Conservation (phyloP, 2,888 invertebrate genomes). For the Megamerina dolium region DNA sequence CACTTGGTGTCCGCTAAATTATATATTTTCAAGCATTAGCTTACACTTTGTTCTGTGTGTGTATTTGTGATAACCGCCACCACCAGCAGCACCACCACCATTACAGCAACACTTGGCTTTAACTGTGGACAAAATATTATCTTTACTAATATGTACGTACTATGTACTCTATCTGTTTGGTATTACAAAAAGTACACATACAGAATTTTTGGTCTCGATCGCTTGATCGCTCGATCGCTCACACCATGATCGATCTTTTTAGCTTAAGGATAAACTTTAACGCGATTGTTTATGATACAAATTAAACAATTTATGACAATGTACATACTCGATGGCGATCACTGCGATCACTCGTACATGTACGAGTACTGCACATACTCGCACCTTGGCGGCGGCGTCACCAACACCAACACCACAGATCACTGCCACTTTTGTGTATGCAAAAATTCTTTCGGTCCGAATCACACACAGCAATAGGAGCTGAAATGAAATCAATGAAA, state of each 20-base stretch:
- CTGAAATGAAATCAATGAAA: not conserved
- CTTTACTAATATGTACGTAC: too few species aligned
- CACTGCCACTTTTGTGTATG: too few species aligned
- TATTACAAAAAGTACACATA: not conserved
- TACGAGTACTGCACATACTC: not conserved
- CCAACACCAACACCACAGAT: not conserved
- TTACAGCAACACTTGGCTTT: too few species aligned
- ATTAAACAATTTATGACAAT: slow-evolving; percentile 51
- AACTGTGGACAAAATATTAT: slow-evolving; percentile 12
- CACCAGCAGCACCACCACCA: too few species aligned
- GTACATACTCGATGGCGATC: slow-evolving; percentile 8
- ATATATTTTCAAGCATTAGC: slow-evolving; percentile 48
- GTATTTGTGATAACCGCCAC: too few species aligned
- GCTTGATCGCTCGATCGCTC: slow-evolving; percentile 21
- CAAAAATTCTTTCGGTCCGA: too few species aligned
- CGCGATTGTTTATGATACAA: slow-evolving; percentile 51
- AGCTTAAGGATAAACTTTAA: slow-evolving; percentile 47
- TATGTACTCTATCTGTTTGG: too few species aligned
- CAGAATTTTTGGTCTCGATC: not conserved
- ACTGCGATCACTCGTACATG: not conserved
- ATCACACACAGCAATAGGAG: not conserved
- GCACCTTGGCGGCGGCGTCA: not conserved
- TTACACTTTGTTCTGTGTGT: slow-evolving; percentile 43
- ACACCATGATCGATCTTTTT: slow-evolving; percentile 44
- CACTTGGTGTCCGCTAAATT: slow-evolving; percentile 51